A percentile compares a stretch with the other conserved stretches of the same genome.
Conservation (phyloP, 2,113 vertebrate species). For the Epinephelus lanceolatus region DNA sequence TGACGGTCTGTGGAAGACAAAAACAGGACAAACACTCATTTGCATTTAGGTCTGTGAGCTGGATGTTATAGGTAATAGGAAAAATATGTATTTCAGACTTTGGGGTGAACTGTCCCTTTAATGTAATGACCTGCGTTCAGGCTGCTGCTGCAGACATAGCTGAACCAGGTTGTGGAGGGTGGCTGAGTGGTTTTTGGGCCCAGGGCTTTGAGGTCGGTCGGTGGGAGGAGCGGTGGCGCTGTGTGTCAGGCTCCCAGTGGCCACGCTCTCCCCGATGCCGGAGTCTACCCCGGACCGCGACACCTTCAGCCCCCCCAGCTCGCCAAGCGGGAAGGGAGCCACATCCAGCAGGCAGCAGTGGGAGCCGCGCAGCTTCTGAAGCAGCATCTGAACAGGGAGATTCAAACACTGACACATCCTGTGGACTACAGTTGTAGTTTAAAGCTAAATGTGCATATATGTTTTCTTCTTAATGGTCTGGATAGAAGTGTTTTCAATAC, state of each 20-base stretch:
- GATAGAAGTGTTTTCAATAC: conserved; percentile 73
- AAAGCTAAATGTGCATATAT: not conserved
- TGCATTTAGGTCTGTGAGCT: not conserved
- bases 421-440: too few species aligned
- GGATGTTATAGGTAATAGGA: too few species aligned
- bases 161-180: conserved; percentile 94
- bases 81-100: too few species aligned
- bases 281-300: conserved; percentile 94
- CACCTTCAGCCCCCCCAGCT: conserved; percentile 92
- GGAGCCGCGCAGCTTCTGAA: conserved; percentile 95
- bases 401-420: not conserved
- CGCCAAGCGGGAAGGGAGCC: conserved; percentile 87
- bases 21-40: conserved; percentile 19
- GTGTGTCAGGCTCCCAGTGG: conserved; percentile 88
- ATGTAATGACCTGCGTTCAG: conserved; percentile 84
- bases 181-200: conserved; percentile 92
- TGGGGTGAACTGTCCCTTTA: not conserved
- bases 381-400: conserved; percentile 88
- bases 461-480: too few species aligned
- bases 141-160: conserved; percentile 95
- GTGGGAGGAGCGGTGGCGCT: conserved; percentile 88
- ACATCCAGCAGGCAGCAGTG: conserved; percentile 89
- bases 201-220: conserved; percentile 90
- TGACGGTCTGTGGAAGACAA: conserved; percentile 87
- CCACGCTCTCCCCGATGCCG: conserved; percentile 94